A percentile compares a stretch with the other conserved stretches of the same genome.
Conservation (phyloP, 2,888 invertebrate species). For the Pegoplata infirma region DNA sequence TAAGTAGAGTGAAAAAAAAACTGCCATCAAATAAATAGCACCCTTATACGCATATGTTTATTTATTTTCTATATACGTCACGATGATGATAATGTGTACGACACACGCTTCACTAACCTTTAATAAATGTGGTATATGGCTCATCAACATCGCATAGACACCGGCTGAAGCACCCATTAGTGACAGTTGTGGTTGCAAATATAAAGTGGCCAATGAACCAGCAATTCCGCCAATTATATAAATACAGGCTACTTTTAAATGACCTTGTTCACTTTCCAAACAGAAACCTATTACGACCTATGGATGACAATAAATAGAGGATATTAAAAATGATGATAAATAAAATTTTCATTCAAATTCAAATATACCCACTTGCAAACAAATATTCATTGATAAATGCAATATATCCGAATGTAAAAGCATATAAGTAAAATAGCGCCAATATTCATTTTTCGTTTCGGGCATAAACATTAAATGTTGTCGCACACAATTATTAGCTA, state of each 20-base stretch:
- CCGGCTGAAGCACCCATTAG: constrained; percentile 95
- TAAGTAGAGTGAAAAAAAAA: no score
- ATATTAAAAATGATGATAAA: no score
- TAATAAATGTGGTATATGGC: constrained; percentile 90
- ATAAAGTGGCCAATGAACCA: constrained; percentile 87
- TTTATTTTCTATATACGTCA: not conserved
- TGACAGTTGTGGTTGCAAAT: constrained; percentile 85
- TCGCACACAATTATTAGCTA: constrained; percentile 68
- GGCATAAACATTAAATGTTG: constrained; percentile 70
- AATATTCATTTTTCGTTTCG: constrained; percentile 74
- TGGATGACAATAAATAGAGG: no score
- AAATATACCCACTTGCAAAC: constrained; percentile 82
- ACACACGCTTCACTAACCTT: constrained; percentile 79
- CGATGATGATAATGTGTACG: not conserved
- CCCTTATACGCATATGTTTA: not conserved
- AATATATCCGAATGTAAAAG: constrained; percentile 87
- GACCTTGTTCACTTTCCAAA: constrained; percentile 86
- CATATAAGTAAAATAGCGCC: constrained; percentile 90
- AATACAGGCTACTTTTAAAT: constrained; percentile 83
- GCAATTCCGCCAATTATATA: constrained; percentile 88
- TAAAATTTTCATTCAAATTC: no score
- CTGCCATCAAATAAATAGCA: not conserved
- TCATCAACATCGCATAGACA: constrained; percentile 91
- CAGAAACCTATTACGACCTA: constrained; percentile 76
- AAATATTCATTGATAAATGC: constrained; percentile 88